Base-by-base conservation (phyloP, 2,888 invertebrate genomes). In the Acanthococcus lagerstroemiae region DNA sequence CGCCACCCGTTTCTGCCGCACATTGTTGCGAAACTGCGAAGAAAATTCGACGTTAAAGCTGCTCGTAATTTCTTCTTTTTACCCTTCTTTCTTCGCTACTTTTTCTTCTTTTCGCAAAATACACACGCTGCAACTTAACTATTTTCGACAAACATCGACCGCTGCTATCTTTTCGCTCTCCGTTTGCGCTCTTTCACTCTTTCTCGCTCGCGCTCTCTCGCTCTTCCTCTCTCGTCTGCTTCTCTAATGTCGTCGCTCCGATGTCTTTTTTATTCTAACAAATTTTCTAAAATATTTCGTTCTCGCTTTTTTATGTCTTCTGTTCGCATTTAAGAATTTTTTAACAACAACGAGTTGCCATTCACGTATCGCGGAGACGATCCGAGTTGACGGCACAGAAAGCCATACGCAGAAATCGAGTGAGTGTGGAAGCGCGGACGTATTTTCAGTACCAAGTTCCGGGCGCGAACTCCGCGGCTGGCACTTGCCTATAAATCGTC, bases 1-100 rank as follows among this genome's bases (percentile, higher is more conserved):
- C 46, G 25, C 58, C 22, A 54, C 67, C 46, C 60, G 66, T 56
- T 56, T 46, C 55, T 26, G 22, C 25, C 15, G 55, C 65, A 30
- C 37, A 55, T 55, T 65, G 65, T 55, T 56, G 30, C 66, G 56
- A 66, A 66, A 66, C 66, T 66, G 66, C 55, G 55, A 66, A 66
- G 66, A 66, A 66, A 66, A 66, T 66, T 66, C 66, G 56, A 66
- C 66, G 66, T 66, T 55, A 66, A 66, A 56, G 55, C 56, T 46
- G 66, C 66, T 66, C 66, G 66, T 66, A 66, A 66, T 66, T 66
- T 66, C 56, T 56, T 50, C 56, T 27, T 26, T 27, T 37, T 3
- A 19, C 30, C 37, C 44, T 56, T 56, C 37, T 37, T 44, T 30
- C 24, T 22, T 22, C 12, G 54, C 24, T 45, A 45, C 26, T 61